A percentile compares a stretch with the other conserved stretches of the same genome.
phyloP scores from a whole-genome alignment of 2,797 vertebrate species.

The Caiman crocodilus region DNA sequence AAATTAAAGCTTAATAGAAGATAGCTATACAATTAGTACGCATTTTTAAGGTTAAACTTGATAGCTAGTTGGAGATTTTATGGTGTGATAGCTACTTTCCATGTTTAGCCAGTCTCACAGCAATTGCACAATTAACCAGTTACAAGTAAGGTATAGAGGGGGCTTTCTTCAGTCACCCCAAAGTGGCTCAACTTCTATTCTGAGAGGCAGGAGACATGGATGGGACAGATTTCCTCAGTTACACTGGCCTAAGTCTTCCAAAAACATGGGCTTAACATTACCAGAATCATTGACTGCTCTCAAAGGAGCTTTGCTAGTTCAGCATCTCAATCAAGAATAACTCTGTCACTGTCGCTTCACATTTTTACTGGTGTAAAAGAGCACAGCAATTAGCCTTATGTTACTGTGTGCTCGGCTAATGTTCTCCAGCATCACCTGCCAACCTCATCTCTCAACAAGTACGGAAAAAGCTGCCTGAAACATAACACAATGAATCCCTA shows the following conservation, averaged over 20 bases:
- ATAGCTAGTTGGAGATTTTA: too few species aligned
- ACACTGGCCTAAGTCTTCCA: background rate
- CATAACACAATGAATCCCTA: background rate
- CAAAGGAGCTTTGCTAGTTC: background rate
- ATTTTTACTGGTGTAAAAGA: constrained; percentile 10
- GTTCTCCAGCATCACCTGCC: background rate
- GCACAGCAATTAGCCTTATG: background rate
- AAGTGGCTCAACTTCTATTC: background rate
- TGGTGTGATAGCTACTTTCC: too few species aligned
- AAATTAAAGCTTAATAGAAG: too few species aligned
- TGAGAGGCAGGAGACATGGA: background rate
- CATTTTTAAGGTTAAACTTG: too few species aligned
- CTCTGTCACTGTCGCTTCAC: background rate
- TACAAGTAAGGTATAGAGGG: too few species aligned
- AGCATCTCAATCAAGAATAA: constrained; percentile 6
- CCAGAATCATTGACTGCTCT: background rate
- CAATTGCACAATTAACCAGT: too few species aligned
- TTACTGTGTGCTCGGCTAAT: background rate
- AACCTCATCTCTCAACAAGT: background rate
- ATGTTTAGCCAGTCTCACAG: too few species aligned
- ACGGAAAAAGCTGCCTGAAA: background rate
- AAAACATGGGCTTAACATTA: background rate
- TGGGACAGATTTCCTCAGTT: background rate
- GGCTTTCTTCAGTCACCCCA: background rate
- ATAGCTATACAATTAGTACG: too few species aligned